Evolutionary conservation across 1,140 invertebrate species (phyloP).

Genomic region (Argopecten irradians): DNA sequence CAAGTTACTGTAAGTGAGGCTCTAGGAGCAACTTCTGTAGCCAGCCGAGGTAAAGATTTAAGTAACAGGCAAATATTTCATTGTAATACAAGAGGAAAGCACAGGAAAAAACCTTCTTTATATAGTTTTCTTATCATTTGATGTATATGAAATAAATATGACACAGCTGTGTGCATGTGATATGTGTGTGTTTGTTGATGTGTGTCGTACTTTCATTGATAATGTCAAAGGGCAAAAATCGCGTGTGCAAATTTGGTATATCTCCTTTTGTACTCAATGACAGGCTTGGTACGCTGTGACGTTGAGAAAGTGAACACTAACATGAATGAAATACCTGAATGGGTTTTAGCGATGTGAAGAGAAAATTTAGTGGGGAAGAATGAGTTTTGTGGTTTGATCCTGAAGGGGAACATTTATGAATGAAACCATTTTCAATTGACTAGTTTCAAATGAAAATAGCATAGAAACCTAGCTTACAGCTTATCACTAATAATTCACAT

Average conservation of each 20-base stretch:
- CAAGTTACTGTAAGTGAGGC: neutral
- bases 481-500: no score
- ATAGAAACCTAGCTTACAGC: no score
- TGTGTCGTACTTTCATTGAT: neutral
- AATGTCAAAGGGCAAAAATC: conserved; percentile 7
- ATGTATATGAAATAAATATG: neutral
- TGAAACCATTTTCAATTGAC: neutral
- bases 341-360: neutral
- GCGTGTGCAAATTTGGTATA: neutral
- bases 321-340: conserved; percentile 22
- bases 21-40: neutral
- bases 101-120: neutral
- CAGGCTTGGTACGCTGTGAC: neutral
- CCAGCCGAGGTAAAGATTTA: neutral
- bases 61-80: neutral
- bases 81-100: neutral
- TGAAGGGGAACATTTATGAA: neutral
- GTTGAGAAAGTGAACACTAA: neutral
- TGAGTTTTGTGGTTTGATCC: neutral
- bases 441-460: neutral
- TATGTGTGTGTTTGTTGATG: neutral
- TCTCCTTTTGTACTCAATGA: neutral
- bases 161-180: neutral
- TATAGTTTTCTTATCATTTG: neutral
- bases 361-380: neutral